Evolutionary conservation across 2,113 vertebrate species (phyloP), one percentile per base, ranked within the genome.

Genomic region (Tretioscincus oriximinensis): DNA sequence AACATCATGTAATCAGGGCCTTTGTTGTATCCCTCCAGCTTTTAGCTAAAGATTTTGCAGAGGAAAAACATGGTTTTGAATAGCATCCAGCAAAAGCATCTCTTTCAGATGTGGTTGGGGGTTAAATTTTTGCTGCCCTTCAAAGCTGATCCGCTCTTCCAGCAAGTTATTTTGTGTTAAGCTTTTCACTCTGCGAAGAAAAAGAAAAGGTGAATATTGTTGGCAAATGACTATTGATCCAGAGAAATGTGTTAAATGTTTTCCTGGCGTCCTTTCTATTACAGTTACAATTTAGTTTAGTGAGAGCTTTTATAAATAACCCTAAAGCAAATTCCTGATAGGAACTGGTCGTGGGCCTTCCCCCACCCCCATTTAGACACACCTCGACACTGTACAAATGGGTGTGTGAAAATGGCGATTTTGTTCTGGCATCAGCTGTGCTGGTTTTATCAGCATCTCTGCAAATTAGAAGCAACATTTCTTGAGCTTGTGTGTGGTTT

Each of bases 141-240:
- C 83, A 78, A 84, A 88, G 86, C 77, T 84, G 68, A 68, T 85
- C 84, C 29, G 77, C 65, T 58, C 67, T 80, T 84, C 86, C 86
- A 88, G 91, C 79, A 81, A 92, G 86, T 92, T 85, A 90, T 90
- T 93, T 90, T 91, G 75, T 90, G 82, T 41, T 81, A 70, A 84
- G 88, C 89, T 94, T 93, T 90, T 86, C 88, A 89, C 1, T 0
- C 91, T 78, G 87, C 81, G 86, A 90, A 90, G 93, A 76, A 92
- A 90, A 90, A 85, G 80, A 87, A 85, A 95, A 41, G 35, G 90
- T 86, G 92, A 94, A 90, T 94, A 86, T 93, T 86, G 91, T 90
- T 93, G 92, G 92, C 88, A 94, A 95, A 93, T 94, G 91, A 92
- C 92, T 94, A 92, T 95, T 94, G 95, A 94, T 94, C 87, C 90